Evolutionary conservation across 1,140 invertebrate genomes (phyloP).

Genomic region (Chymomyza costata): DNA sequence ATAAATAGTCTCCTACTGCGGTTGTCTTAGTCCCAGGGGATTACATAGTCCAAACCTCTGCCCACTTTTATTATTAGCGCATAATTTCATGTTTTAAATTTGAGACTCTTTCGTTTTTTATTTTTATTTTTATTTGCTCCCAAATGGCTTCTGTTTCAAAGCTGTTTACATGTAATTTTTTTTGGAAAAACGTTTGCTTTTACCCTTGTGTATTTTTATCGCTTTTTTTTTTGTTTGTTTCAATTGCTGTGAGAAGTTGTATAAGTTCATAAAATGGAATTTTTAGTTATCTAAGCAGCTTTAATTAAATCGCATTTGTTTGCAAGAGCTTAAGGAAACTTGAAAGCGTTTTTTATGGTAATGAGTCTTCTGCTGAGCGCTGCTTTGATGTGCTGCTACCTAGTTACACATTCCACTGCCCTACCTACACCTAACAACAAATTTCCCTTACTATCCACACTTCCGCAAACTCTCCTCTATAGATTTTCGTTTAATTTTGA

Average conservation of each 20-base stretch:
- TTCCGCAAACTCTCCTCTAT: slow-evolving; percentile 27
- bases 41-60: too few species aligned
- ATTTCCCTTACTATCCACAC: not conserved
- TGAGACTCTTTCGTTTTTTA: slow-evolving; percentile 5
- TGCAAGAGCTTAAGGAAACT: slow-evolving; percentile 23
- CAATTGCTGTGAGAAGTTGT: too few species aligned
- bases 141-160: slow-evolving; percentile 30
- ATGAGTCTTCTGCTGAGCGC: slow-evolving; percentile 7
- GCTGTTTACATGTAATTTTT: slow-evolving; percentile 42
- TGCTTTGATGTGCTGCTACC: slow-evolving; percentile 17
- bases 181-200: slow-evolving; percentile 7
- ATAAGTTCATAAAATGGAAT: slow-evolving; percentile 43
- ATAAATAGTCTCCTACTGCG: slow-evolving; percentile 62
- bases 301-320: slow-evolving; percentile 51
- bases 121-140: slow-evolving; percentile 23
- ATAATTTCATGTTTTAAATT: too few species aligned
- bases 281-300: slow-evolving; percentile 48
- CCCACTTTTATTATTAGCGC: too few species aligned
- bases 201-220: slow-evolving; percentile 13
- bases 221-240: slow-evolving; percentile 45
- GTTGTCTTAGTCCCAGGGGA: slow-evolving; percentile 46
- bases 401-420: slow-evolving; percentile 21
- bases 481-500: slow-evolving; percentile 68
- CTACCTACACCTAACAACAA: slow-evolving; percentile 1
- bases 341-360: slow-evolving; percentile 19